These are phyloP conservation scores for Syngnathus acus DNA, from an alignment of 2,797 vertebrate species.

Conservation along the genomic window DNA sequence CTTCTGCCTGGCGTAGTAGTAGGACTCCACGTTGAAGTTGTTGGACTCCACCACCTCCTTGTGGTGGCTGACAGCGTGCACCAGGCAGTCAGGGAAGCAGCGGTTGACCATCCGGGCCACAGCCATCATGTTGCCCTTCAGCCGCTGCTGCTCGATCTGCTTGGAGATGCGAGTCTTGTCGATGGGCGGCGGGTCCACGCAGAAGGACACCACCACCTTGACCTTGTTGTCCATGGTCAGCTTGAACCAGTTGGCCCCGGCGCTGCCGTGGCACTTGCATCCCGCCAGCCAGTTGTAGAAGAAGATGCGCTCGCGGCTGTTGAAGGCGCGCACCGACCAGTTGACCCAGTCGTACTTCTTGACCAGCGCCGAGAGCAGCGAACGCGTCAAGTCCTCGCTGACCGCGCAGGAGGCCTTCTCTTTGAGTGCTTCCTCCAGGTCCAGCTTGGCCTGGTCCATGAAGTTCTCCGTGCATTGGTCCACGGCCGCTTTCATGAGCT, in stretches of 20 bases:
- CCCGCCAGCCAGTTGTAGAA: slow-evolving; percentile 76
- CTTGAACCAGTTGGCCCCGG: slow-evolving; percentile 67
- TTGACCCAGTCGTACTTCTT: slow-evolving; percentile 77
- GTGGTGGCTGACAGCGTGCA: slow-evolving; percentile 71
- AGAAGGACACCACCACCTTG: slow-evolving; percentile 72
- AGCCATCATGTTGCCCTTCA: slow-evolving; percentile 67
- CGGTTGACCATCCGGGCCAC: slow-evolving; percentile 58
- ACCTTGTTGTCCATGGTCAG: slow-evolving; percentile 65
- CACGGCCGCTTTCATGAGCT: slow-evolving; percentile 71
- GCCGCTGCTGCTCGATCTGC: slow-evolving; percentile 62
- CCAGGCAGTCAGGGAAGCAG: slow-evolving; percentile 63
- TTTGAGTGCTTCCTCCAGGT: slow-evolving; percentile 57
- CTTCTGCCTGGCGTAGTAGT: slow-evolving; percentile 70
- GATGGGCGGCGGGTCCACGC: slow-evolving; percentile 59
- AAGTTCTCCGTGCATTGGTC: slow-evolving; percentile 72
- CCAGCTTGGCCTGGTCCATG: slow-evolving; percentile 64
- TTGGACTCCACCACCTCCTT: slow-evolving; percentile 71
- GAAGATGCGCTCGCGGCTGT: slow-evolving; percentile 58
- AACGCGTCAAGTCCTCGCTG: slow-evolving; percentile 48
- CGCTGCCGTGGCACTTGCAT: slow-evolving; percentile 67
- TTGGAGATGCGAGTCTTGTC: slow-evolving; percentile 63
- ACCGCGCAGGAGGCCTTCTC: slow-evolving; percentile 44
- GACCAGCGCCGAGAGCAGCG: slow-evolving; percentile 54
- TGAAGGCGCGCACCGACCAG: slow-evolving; percentile 71
- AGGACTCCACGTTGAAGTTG: slow-evolving; percentile 71